Evolutionary conservation across 2,113 vertebrate genomes (phyloP), one percentile per base, ranked within the genome.

Genomic region (Antechinus stuartii): DNA sequence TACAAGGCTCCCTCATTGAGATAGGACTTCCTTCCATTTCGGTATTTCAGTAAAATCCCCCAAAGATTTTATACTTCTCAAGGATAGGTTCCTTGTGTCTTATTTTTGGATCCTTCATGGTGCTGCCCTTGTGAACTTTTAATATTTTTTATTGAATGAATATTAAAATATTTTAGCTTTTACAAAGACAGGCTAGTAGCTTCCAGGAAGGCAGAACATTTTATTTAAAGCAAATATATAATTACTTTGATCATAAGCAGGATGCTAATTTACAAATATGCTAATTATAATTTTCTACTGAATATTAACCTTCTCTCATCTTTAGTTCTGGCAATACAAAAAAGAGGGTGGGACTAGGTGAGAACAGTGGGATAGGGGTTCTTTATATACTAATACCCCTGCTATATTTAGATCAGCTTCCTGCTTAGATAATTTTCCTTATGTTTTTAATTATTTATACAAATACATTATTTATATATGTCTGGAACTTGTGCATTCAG

Each of bases 401-500:
- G 92, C 96, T 97, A 97, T 97, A 95, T 97, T 97, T 97, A 97
- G 95, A 95, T 91, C 95, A 93, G 90, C 46, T 96, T 98, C 94
- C 68, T 97, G 96, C 96, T 97, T 97, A 97, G 96, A 96, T 98
- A 97, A 98, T 97, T 98, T 97, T 97, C 96, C 96, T 97, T 95
- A 92, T 94, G 93, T 95, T 97, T 97, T 98, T 90, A 98, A 98
- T 97, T 97, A 98, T 98, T 98, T 97, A 98, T 97, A 97, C 35
- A 24, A 94, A 98, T 98, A 96, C 55, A 98, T 97, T 98, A 98
- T 98, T 98, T 97, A 98, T 97, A 95, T 97, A 97, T 89, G 93
- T 98, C 97, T 98, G 97, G 95, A 96, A 96, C 97, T 97, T 97
- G 93, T 98, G 98, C 98, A 97, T 97, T 98, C 97, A 98, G 96